Conservation (phyloP, 1,140 invertebrate genomes). For the Drosophila orosa region DNA sequence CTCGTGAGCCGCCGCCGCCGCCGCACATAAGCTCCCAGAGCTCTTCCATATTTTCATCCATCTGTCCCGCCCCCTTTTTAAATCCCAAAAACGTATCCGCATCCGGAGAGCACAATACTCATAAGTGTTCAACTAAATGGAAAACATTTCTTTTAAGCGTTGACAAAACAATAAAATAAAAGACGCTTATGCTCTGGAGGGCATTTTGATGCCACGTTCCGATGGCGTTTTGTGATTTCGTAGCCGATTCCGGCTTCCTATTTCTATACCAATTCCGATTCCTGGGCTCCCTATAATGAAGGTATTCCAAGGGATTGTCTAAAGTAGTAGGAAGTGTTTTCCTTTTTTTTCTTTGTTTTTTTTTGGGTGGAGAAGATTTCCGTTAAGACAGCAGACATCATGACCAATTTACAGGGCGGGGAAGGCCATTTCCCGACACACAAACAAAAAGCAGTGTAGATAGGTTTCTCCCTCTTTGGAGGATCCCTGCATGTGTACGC, state of each 20-base stretch:
- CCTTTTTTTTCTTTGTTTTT: conserved; percentile 3
- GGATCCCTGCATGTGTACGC: conserved; percentile 14
- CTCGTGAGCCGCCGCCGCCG: conserved; percentile 2
- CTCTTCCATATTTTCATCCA: conserved; percentile 25
- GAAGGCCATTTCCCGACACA: conserved; percentile 46
- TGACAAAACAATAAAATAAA: conserved; percentile 82
- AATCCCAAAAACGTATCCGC: conserved; percentile 71
- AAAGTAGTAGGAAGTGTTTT: conserved; percentile 48
- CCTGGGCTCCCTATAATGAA: conserved; percentile 60
- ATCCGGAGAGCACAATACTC: conserved; percentile 71
- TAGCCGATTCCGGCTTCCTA: conserved; percentile 29
- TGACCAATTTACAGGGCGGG: conserved; percentile 59
- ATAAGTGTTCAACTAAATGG: conserved; percentile 81
- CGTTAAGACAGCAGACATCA: conserved; percentile 49
- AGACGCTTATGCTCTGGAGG: conserved; percentile 71
- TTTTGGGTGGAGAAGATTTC: conserved; percentile 65
- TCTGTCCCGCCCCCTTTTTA: conserved; percentile 6
- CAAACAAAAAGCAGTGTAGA: conserved; percentile 55
- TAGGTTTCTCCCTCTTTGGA: conserved; percentile 40
- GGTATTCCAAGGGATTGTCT: conserved; percentile 69
- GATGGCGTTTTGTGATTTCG: conserved; percentile 55
- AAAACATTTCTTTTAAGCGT: conserved; percentile 82
- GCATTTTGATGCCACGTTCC: conserved; percentile 51
- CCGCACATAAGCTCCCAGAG: conserved; percentile 35
- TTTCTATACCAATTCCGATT: conserved; percentile 46